Evolutionary conservation across 2,113 vertebrate species (phyloP), one percentile per base, ranked within the genome.

Genomic region (Leucopternis melanops): DNA sequence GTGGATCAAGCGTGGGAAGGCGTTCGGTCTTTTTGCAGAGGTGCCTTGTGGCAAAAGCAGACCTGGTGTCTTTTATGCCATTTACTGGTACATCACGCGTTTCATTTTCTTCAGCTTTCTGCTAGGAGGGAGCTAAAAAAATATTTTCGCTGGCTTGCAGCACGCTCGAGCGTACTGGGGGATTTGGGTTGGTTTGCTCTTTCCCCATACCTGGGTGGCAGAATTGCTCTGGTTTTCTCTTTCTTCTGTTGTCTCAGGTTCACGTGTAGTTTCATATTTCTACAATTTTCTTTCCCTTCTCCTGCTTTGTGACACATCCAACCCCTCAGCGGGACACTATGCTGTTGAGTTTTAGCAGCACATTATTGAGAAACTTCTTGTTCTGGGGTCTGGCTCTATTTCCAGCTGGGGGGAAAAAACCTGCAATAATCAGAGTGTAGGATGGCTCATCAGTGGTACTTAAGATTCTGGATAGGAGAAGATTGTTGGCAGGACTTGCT

Each of bases 161-260:
- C 49, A 1, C 2, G 0, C 42, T 16, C 1, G 6, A 32, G 27
- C 5, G 2, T 47, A 0, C 19, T 7, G 42, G 25, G 44, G 20
- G 36, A 1, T 3, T 55, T 1, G 57, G 13, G 9, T 4, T 25
- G 47, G 10, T 63, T 44, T 67, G 67, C 7, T 78, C 27, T 31
- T 29, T 78, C 31, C 34, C 67, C 3, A 0, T 9, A 9, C 31
- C 36, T 21, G n/a, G 13, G 16, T 50, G 66, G 57, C 62, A 55
- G 38, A 55, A 1, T 20, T 25, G 13, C 80, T 75, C 32, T 52
- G 38, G 1, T 40, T 75, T 80, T 44, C 55, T 36, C 55, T 42
- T 47, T 52, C 19, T 32, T 38, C 29, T 2, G 0, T 23, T 34
- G 8, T 32, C 45, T 61, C 44, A 31, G 31, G 6, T 27, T 86